Conservation (phyloP, 1,140 invertebrate species). For the Diachasma alloeum region DNA sequence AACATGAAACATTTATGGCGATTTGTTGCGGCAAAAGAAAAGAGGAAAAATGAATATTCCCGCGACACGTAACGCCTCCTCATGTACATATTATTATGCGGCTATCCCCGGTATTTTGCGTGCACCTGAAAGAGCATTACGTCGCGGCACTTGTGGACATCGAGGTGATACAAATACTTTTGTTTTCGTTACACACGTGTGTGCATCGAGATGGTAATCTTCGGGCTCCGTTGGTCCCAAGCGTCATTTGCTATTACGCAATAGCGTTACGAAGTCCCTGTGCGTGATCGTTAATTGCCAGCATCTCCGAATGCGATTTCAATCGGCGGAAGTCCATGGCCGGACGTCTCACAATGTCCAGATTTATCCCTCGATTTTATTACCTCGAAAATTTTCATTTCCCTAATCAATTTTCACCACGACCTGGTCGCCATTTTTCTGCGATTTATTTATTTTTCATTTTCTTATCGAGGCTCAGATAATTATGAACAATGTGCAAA, state of each 20-base stretch:
- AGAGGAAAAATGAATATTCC: neutral
- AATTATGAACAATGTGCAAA: neutral
- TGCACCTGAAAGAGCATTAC: neutral
- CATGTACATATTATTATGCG: slow-evolving; percentile 15
- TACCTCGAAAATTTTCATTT: neutral
- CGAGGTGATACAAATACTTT: neutral
- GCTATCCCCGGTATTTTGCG: slow-evolving; percentile 10
- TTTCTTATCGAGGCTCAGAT: neutral
- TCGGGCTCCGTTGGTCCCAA: neutral
- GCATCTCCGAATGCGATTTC: slow-evolving; percentile 43
- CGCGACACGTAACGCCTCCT: slow-evolving; percentile 1
- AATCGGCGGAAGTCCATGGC: slow-evolving; percentile 50
- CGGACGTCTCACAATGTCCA: slow-evolving; percentile 12
- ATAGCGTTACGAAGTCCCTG: slow-evolving; percentile 53
- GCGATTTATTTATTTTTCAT: neutral
- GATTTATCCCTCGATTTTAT: neutral
- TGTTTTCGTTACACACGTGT: neutral
- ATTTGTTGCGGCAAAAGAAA: slow-evolving; percentile 17
- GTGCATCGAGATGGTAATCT: slow-evolving; percentile 16
- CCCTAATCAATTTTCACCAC: neutral
- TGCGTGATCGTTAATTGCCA: slow-evolving; percentile 58
- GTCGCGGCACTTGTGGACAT: neutral
- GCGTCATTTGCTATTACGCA: slow-evolving; percentile 44
- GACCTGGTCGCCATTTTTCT: neutral
- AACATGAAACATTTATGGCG: slow-evolving; percentile 39